Conservation (phyloP, 2,888 invertebrate species). For the Allolobophora icterica region DNA sequence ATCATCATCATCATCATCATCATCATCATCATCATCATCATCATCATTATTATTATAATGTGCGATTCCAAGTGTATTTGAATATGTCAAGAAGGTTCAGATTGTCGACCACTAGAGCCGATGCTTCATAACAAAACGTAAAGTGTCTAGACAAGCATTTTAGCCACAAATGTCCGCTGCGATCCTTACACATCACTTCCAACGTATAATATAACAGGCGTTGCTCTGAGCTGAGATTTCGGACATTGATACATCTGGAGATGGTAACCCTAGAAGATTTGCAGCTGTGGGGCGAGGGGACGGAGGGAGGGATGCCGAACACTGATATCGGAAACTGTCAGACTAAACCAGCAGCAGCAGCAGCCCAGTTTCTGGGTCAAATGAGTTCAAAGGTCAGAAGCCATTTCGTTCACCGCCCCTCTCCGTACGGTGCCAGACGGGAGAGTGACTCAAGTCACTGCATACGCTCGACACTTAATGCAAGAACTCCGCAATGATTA, state of each 20-base stretch:
- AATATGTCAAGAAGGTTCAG: too few species aligned
- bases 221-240: not conserved
- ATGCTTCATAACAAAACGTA: too few species aligned
- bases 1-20: too few species aligned
- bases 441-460: slow-evolving; percentile 2
- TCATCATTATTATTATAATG: too few species aligned
- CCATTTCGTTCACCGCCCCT: not conserved
- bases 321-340: not conserved
- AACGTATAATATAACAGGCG: not conserved
- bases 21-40: too few species aligned
- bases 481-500: not conserved
- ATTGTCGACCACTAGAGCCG: too few species aligned
- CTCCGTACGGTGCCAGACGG: not conserved
- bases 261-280: not conserved
- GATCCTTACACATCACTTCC: not conserved
- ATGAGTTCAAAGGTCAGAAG: not conserved
- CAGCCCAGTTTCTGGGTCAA: not conserved
- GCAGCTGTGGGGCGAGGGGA: not conserved
- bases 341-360: not conserved
- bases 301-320: not conserved
- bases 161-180: not conserved
- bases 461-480: slow-evolving; percentile 5
- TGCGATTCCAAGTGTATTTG: too few species aligned
- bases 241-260: not conserved
- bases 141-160: too few species aligned